Percentiles rank a stretch among this genome's conserved stretches.
phyloP scores from a whole-genome alignment of 1,140 invertebrate species.

The Orchesella cincta region DNA sequence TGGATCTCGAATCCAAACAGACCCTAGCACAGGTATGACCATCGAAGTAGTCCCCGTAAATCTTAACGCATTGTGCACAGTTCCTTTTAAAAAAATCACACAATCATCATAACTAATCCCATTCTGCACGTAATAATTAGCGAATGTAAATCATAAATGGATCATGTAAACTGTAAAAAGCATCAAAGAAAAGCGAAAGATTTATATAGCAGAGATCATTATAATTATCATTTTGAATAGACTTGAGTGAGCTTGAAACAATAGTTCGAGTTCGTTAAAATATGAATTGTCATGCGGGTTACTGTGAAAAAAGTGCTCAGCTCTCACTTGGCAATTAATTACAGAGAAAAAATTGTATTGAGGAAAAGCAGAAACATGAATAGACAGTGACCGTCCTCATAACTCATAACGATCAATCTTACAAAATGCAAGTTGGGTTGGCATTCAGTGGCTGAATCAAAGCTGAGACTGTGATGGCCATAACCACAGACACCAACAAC shows the following conservation, averaged over 20 bases:
- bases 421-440: conserved; percentile 46
- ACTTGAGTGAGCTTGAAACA: too few relatives aligned
- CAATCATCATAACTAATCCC: background rate
- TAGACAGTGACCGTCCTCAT: background rate
- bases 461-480: conserved; percentile 2
- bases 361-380: background rate
- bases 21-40: conserved; percentile 77
- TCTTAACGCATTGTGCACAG: conserved; percentile 83
- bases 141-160: background rate
- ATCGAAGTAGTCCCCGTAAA: conserved; percentile 80
- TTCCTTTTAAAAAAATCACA: conserved; percentile 70
- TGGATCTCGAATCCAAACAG: conserved; percentile 61
- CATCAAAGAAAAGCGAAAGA: too few relatives aligned
- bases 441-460: conserved; percentile 32
- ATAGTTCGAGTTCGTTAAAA: too few relatives aligned
- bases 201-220: too few relatives aligned
- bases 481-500: background rate
- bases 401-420: conserved; percentile 19
- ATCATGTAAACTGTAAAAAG: too few relatives aligned
- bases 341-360: conserved; percentile 32
- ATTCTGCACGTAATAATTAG: background rate
- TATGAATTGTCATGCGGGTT: too few relatives aligned
- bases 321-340: background rate
- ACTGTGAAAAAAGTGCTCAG: background rate
- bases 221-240: too few relatives aligned